These are phyloP conservation scores for Dinoponera quadriceps DNA, from an alignment of 1,140 invertebrate species.

Conservation along the genomic window DNA sequence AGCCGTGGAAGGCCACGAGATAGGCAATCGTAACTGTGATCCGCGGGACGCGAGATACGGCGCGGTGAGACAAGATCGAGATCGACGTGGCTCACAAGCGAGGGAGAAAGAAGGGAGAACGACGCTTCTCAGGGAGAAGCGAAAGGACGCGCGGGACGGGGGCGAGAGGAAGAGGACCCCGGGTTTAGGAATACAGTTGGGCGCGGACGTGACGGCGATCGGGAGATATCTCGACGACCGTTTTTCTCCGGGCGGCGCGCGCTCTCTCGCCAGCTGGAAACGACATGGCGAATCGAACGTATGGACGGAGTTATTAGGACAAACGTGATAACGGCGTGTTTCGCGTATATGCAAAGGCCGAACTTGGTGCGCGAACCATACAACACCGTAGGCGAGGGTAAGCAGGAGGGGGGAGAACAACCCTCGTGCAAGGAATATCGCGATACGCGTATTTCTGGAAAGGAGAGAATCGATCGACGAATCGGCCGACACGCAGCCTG, in stretches of 20 bases:
- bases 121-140: background rate
- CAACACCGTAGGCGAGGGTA: background rate
- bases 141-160: background rate
- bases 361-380: background rate
- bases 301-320: constrained; percentile 42
- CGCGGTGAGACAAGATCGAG: constrained; percentile 55
- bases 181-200: constrained; percentile 58
- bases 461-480: constrained; percentile 42
- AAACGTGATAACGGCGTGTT: constrained; percentile 45
- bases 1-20: constrained; percentile 36
- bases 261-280: constrained; percentile 28
- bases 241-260: constrained; percentile 8
- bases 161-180: constrained; percentile 19
- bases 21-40: constrained; percentile 53
- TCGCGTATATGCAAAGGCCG: constrained; percentile 40
- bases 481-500: constrained; percentile 33
- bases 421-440: constrained; percentile 30
- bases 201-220: constrained; percentile 60
- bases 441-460: constrained; percentile 44
- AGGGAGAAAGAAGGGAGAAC: constrained; percentile 13
- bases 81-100: constrained; percentile 46
- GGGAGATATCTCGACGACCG: constrained; percentile 46
- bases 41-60: constrained; percentile 50
- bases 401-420: constrained; percentile 5
- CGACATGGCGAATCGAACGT: constrained; percentile 37